Conservation (phyloP, 2,888 invertebrate genomes). For the Drosophila paranaensis region DNA sequence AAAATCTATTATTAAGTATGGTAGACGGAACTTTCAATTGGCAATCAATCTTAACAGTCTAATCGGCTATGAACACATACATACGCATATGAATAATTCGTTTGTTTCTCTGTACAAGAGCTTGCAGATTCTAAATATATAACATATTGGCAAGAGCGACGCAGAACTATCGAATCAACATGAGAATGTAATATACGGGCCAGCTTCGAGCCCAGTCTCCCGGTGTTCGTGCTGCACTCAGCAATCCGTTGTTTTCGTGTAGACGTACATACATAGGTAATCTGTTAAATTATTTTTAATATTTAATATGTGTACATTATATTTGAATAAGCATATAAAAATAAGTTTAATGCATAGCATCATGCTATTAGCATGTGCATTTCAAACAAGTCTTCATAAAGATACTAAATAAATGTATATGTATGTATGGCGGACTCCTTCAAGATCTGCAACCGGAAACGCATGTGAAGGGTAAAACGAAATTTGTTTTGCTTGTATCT, state of each 20-base stretch:
- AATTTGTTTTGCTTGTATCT: constrained; percentile 4
- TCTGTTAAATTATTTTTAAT: constrained; percentile 29
- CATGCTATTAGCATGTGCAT: too few relatives aligned
- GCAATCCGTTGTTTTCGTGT: constrained; percentile 64
- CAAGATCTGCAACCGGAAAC: constrained; percentile 36
- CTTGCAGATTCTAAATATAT: constrained; percentile 57
- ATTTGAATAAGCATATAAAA: not conserved
- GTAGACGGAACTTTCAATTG: too few relatives aligned
- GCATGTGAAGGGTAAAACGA: constrained; percentile 8
- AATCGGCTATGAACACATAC: constrained; percentile 7
- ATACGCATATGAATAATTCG: constrained; percentile 19
- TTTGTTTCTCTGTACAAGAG: constrained; percentile 24
- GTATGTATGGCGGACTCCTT: not conserved
- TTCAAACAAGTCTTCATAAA: not conserved
- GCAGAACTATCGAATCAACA: constrained; percentile 43
- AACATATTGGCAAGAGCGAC: constrained; percentile 49
- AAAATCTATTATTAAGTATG: too few relatives aligned
- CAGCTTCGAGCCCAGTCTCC: constrained; percentile 71
- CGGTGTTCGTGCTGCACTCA: constrained; percentile 77
- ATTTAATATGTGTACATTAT: not conserved
- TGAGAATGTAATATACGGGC: constrained; percentile 69
- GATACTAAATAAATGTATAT: not conserved
- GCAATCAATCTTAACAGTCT: constrained; percentile 22
- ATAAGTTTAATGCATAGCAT: not conserved
- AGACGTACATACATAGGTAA: constrained; percentile 59